Evolutionary conservation across 2,797 vertebrate species (phyloP).

Genomic region (Phrynocephalus guinanensis): DNA sequence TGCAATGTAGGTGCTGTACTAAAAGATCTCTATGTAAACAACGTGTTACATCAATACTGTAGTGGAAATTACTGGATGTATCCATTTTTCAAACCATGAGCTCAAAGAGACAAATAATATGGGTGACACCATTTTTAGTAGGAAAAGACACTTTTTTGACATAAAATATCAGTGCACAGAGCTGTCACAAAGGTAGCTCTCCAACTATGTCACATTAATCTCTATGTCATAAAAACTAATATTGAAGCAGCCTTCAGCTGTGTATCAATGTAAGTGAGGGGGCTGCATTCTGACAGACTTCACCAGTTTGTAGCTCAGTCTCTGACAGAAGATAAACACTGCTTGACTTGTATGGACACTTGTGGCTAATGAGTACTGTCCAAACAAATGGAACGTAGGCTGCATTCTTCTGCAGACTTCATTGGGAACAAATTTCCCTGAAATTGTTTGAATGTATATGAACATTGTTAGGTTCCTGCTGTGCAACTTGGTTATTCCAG

Average conservation of each 20-base stretch:
- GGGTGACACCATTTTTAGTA: background rate
- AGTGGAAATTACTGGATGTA: background rate
- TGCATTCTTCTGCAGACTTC: background rate
- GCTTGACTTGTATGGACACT: background rate
- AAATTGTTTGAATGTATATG: background rate
- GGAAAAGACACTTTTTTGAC: background rate
- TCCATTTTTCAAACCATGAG: background rate
- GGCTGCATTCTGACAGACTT: conserved; percentile 5
- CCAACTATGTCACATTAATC: conserved; percentile 1
- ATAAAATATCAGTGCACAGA: background rate
- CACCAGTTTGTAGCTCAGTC: conserved; percentile 1
- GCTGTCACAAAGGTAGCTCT: background rate
- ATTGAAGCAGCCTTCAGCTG: background rate
- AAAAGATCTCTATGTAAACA: background rate
- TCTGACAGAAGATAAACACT: conserved; percentile 2
- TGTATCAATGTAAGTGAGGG: background rate
- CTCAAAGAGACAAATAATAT: background rate
- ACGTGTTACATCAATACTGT: background rate
- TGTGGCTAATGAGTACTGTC: background rate
- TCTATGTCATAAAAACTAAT: conserved; percentile 8
- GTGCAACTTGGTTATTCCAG: background rate
- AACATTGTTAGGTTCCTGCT: background rate
- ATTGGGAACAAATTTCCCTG: background rate
- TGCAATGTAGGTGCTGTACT: background rate
- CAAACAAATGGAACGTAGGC: background rate